A percentile compares a stretch with the other conserved stretches of the same genome.
These are phyloP conservation scores for Galeopterus variegatus DNA, from an alignment of 2,113 vertebrate species.

Conservation along the genomic window DNA sequence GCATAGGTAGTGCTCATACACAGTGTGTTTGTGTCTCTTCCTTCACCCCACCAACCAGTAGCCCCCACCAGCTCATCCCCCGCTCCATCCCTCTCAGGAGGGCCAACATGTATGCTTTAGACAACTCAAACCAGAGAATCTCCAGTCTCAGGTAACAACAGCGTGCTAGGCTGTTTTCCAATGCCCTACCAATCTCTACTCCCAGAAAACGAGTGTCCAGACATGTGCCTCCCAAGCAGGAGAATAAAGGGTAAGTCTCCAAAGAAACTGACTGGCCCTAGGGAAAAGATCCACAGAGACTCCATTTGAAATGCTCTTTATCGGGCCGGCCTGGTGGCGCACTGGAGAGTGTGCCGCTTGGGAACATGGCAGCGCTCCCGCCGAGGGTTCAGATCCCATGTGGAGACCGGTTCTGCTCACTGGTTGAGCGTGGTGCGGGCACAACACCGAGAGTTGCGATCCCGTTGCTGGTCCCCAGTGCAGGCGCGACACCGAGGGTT, in stretches of 20 bases:
- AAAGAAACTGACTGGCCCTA: not conserved
- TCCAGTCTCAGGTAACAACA: not conserved
- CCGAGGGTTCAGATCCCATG: too few species aligned
- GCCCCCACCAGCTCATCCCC: not conserved
- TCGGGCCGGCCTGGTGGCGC: too few species aligned
- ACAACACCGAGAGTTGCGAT: too few species aligned
- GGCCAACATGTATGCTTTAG: not conserved
- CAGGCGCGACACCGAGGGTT: too few species aligned
- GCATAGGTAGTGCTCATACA: accelerated
- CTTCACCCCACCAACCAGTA: too few species aligned
- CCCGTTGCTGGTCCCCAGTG: too few species aligned
- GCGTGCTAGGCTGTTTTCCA: not conserved
- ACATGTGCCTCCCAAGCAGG: not conserved
- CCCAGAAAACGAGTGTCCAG: not conserved
- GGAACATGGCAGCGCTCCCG: too few species aligned
- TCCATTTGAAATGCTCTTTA: not conserved
- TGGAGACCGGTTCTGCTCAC: too few species aligned
- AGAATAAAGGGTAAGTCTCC: not conserved
- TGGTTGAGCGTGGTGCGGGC: too few species aligned
- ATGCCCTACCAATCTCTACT: not conserved
- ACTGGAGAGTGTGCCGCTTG: too few species aligned
- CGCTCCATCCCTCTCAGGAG: not conserved
- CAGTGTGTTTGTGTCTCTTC: accelerated
- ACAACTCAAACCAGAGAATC: not conserved
- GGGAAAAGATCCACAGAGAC: not conserved